Base-by-base conservation (phyloP, 2,888 invertebrate species). In the Troides aeacus region DNA sequence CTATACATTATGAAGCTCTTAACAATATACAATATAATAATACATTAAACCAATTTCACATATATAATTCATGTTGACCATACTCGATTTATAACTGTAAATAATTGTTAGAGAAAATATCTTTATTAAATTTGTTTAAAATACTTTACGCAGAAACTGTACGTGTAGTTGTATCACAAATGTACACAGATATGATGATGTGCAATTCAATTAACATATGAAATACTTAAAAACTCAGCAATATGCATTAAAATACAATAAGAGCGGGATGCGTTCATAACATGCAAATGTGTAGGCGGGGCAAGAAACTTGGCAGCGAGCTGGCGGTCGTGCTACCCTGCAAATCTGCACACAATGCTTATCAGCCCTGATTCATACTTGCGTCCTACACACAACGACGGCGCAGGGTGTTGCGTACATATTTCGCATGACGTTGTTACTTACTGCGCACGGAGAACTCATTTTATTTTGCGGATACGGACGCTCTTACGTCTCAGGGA, bases 341-440 rank as follows among this genome's bases (percentile, higher is more conserved):
- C 85, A 88, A 89, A 91, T 92, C 89, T 89, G 87, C 77, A 82
- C 82, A 81, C 83, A 77, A 77, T 79, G 87, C 90, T 91, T 92
- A 91, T 92, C 90, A 90, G 86, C 80, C 79, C 84, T 89, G 88
- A 91, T 90, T 90, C 90, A 91, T 90, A 85, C 82, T 79, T 78
- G 76, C 78, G 77, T 81, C 74, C 78, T 79, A 76, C 76, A 82
- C 77, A 81, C 79, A 77, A 78, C 77, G 74, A 78, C 78, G 78
- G 74, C 73, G 72, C 72, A 73, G 75, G 72, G 71, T 72, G 76
- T 78, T 74, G 66, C 77, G 64, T 75, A 79, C 76, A 77, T 79
- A 79, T 78, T 77, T 73, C 77, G 76, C 79, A 79, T 81, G 80
- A 78, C 76, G 74, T 81, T 84, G 85, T 84, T 84, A 85, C 83